Conservation (phyloP, 1,140 invertebrate genomes). For the Drosophila subobscura region DNA sequence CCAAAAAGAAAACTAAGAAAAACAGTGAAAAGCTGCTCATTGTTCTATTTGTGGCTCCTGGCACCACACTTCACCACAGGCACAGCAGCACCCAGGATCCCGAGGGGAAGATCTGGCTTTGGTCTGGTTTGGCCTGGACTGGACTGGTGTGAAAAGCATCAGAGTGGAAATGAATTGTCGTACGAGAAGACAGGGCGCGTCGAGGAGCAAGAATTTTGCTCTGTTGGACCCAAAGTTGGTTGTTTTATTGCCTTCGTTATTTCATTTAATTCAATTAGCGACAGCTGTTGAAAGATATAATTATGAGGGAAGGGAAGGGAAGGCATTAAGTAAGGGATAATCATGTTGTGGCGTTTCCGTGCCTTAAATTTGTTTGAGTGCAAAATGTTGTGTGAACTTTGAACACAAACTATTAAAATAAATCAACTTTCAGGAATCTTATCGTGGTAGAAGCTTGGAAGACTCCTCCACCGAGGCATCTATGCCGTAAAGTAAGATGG, state of each 20-base stretch:
- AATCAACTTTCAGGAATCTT: no score
- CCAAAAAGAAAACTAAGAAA: conserved; percentile 11
- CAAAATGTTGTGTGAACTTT: no score
- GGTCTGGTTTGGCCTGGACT: background rate
- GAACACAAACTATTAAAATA: no score
- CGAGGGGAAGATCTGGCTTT: conserved; percentile 5
- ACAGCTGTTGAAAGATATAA: conserved; percentile 29
- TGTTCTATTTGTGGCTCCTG: conserved; percentile 39
- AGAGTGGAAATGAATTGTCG: conserved; percentile 64
- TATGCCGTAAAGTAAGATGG: no score
- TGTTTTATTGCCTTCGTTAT: conserved; percentile 57
- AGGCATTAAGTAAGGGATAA: background rate
- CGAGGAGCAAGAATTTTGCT: conserved; percentile 34
- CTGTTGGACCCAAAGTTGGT: conserved; percentile 47
- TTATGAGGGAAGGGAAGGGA: conserved; percentile 1
- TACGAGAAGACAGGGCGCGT: conserved; percentile 25
- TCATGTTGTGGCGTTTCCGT: no score
- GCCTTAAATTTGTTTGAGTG: no score
- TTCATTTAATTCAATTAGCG: conserved; percentile 57
- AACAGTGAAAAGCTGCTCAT: conserved; percentile 25
- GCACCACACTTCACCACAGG: conserved; percentile 17
- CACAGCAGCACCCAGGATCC: conserved; percentile 16
- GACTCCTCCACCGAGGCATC: no score
- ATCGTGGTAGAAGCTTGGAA: no score
- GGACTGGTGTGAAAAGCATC: no score